A percentile compares a stretch with the other conserved stretches of the same genome.
Conservation (phyloP, 2,797 vertebrate species). For the Antrozous pallidus region DNA sequence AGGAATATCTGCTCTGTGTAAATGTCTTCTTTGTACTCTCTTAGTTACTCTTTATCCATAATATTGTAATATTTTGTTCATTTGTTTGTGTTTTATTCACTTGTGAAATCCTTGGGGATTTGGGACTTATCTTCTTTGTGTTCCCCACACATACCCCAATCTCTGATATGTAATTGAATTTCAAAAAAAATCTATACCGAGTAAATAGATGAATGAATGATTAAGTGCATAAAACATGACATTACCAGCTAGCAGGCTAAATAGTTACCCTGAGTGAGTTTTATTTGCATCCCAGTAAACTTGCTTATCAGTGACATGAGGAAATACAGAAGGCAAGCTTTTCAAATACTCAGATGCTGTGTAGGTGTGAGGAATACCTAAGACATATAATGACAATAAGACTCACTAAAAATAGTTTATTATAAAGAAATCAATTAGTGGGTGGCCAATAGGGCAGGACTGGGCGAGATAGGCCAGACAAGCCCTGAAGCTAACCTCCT, state of each 20-base stretch:
- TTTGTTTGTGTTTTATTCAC: not conserved
- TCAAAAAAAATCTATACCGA: not conserved
- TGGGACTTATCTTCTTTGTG: not conserved
- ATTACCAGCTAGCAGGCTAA: not conserved
- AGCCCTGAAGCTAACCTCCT: too few relatives aligned
- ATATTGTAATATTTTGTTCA: not conserved
- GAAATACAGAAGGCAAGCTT: not conserved
- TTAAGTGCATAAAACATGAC: not conserved
- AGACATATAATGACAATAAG: not conserved
- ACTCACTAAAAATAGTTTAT: not conserved
- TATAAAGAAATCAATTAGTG: not conserved
- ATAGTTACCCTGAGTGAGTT: not conserved
- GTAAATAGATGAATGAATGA: not conserved
- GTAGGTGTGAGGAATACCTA: not conserved
- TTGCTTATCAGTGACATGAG: not conserved
- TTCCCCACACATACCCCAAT: not conserved
- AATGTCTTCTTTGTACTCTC: not conserved
- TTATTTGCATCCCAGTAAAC: not conserved
- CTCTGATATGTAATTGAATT: not conserved
- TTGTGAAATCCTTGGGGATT: not conserved
- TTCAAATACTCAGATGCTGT: not conserved
- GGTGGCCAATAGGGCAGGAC: too few relatives aligned
- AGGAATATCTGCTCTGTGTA: not conserved
- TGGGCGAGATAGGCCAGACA: too few relatives aligned
- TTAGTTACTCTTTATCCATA: not conserved